phyloP scores from a whole-genome alignment of 1,140 invertebrate species.

The Sminthurinus signatus region DNA sequence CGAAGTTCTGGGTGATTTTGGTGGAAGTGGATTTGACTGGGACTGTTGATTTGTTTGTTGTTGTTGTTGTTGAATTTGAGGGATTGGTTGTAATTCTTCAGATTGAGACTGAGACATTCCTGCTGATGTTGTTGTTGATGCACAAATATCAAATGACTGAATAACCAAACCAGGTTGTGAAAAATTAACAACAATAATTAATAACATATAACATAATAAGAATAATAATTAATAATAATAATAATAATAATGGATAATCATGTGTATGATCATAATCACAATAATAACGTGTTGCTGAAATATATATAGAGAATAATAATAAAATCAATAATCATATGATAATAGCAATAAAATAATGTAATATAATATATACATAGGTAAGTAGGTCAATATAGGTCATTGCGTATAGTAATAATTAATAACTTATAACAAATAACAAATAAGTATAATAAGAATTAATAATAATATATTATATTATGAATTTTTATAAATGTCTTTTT shows the following conservation, averaged over 20 bases:
- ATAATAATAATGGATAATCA: not conserved
- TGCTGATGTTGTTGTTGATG: slow-evolving; percentile 7
- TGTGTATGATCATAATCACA: too few species aligned
- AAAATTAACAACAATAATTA: slow-evolving; percentile 4
- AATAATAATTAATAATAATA: not conserved
- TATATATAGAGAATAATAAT: too few species aligned
- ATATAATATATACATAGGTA: too few species aligned
- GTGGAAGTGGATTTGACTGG: not conserved
- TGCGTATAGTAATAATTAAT: too few species aligned
- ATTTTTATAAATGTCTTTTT: too few species aligned
- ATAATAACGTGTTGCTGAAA: too few species aligned
- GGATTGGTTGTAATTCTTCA: slow-evolving; percentile 1
- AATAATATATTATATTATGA: too few species aligned
- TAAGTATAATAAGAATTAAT: too few species aligned
- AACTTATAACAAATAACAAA: too few species aligned
- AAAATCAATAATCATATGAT: too few species aligned
- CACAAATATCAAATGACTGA: slow-evolving; percentile 19
- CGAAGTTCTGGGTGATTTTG: not conserved
- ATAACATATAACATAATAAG: not conserved
- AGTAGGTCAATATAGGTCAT: too few species aligned
- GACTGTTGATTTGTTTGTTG: not conserved
- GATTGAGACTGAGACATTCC: not conserved
- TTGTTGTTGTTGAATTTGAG: not conserved
- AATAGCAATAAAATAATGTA: too few species aligned
- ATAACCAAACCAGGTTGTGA: slow-evolving; percentile 1